Evolutionary conservation across 2,888 invertebrate genomes (phyloP).

Genomic region (Venusia cambrica): DNA sequence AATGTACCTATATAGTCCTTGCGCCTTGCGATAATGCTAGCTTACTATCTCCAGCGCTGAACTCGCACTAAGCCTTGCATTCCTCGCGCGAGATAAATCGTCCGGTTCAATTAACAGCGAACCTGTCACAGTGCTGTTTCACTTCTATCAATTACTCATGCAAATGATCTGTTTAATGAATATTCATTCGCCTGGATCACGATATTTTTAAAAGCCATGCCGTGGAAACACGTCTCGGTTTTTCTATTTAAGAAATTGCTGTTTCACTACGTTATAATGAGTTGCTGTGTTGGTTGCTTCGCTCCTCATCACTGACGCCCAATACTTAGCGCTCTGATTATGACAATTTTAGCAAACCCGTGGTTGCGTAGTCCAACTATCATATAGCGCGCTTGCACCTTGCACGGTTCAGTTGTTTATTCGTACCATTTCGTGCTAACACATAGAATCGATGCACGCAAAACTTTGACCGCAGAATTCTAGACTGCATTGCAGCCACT

Average conservation of each 20-base stretch:
- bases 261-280: too few relatives aligned
- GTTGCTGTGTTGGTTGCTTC: too few relatives aligned
- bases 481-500: too few relatives aligned
- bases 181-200: conserved; percentile 54
- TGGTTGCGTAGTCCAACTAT: too few relatives aligned
- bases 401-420: too few relatives aligned
- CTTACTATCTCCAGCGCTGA: conserved; percentile 38
- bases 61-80: conserved; percentile 24
- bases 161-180: conserved; percentile 60
- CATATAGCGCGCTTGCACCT: too few relatives aligned
- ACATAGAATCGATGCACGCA: too few relatives aligned
- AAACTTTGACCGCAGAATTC: too few relatives aligned
- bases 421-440: too few relatives aligned
- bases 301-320: too few relatives aligned
- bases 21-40: conserved; percentile 31
- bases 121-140: conserved; percentile 58
- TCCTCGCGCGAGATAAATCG: conserved; percentile 39
- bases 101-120: conserved; percentile 58
- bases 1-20: background rate
- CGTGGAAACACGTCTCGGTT: conserved; percentile 17
- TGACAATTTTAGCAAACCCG: too few relatives aligned
- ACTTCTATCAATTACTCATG: conserved; percentile 68
- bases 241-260: conserved; percentile 16
- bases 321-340: too few relatives aligned
- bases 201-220: conserved; percentile 33